Evolutionary conservation across 2,888 invertebrate species (phyloP).

Genomic region (Digitonthophagus gazella): DNA sequence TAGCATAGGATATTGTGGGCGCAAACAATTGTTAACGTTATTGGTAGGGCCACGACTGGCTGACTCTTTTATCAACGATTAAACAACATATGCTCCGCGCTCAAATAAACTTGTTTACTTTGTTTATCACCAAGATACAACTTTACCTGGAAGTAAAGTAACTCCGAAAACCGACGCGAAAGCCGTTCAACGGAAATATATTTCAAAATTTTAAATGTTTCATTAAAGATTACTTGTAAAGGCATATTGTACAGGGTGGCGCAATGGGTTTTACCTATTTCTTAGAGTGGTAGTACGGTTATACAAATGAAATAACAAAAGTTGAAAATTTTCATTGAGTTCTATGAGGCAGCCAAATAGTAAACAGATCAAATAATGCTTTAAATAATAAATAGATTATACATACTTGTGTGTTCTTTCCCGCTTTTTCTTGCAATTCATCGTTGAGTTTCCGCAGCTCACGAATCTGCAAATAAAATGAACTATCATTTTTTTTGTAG

Average conservation of each 20-base stretch:
- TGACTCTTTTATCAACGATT: not conserved
- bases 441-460: not conserved
- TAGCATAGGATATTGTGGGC: conserved; percentile 15
- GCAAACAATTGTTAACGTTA: conserved; percentile 13
- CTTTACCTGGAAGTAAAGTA: not conserved
- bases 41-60: conserved; percentile 8
- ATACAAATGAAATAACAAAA: too few species aligned
- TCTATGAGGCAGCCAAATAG: too few species aligned
- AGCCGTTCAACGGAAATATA: not conserved
- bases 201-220: not conserved
- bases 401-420: not conserved
- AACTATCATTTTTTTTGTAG: not conserved
- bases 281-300: too few species aligned
- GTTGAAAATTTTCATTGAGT: too few species aligned
- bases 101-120: not conserved
- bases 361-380: too few species aligned
- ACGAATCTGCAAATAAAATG: not conserved
- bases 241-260: too few species aligned
- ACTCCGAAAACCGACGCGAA: not conserved
- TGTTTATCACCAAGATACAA: not conserved
- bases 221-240: not conserved
- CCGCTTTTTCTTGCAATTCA: not conserved
- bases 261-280: too few species aligned
- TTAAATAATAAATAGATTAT: not conserved
- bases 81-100: conserved; percentile 3